Percentiles rank a stretch among this genome's conserved stretches.
phyloP scores from a whole-genome alignment of 1,140 invertebrate genomes.

The Hyposmocoma kahamanoa region DNA sequence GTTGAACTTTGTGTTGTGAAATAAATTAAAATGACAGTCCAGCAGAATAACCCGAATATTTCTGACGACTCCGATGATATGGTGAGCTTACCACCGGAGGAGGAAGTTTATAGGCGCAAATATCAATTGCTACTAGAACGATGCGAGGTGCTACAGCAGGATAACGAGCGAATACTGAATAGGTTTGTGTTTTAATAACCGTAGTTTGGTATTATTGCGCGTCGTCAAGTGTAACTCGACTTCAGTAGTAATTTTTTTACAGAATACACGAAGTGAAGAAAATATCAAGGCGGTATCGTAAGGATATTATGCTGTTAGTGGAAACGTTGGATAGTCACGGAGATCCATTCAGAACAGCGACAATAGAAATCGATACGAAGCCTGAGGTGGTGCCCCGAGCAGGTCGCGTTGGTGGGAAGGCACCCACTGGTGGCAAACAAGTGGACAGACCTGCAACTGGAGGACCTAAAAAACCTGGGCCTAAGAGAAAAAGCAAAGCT shows the following conservation, averaged over 20 bases:
- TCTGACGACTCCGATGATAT: slow-evolving; percentile 74
- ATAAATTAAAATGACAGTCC: slow-evolving; percentile 74
- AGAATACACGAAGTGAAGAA: slow-evolving; percentile 77
- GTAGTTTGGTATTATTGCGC: slow-evolving; percentile 8
- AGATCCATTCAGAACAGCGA: slow-evolving; percentile 60
- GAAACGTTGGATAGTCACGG: slow-evolving; percentile 70
- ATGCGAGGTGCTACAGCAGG: slow-evolving; percentile 78
- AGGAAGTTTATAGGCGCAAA: slow-evolving; percentile 77
- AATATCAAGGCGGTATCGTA: slow-evolving; percentile 72
- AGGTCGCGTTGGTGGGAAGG: slow-evolving; percentile 34
- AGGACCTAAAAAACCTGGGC: slow-evolving; percentile 48
- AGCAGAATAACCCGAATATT: slow-evolving; percentile 70
- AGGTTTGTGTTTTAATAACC: slow-evolving; percentile 61
- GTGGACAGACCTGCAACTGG: slow-evolving; percentile 46
- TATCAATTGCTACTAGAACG: slow-evolving; percentile 77
- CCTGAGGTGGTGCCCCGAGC: slow-evolving; percentile 36
- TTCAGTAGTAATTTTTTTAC: too few species aligned
- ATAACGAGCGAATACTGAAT: slow-evolving; percentile 78
- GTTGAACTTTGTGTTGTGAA: slow-evolving; percentile 69
- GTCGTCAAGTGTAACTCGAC: too few species aligned
- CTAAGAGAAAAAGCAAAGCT: slow-evolving; percentile 69
- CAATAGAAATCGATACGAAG: slow-evolving; percentile 58
- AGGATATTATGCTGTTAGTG: slow-evolving; percentile 73
- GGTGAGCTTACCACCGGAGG: slow-evolving; percentile 72
- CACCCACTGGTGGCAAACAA: slow-evolving; percentile 50